Evolutionary conservation across 2,888 invertebrate species (phyloP).

Genomic region (Strigamia crassipes): DNA sequence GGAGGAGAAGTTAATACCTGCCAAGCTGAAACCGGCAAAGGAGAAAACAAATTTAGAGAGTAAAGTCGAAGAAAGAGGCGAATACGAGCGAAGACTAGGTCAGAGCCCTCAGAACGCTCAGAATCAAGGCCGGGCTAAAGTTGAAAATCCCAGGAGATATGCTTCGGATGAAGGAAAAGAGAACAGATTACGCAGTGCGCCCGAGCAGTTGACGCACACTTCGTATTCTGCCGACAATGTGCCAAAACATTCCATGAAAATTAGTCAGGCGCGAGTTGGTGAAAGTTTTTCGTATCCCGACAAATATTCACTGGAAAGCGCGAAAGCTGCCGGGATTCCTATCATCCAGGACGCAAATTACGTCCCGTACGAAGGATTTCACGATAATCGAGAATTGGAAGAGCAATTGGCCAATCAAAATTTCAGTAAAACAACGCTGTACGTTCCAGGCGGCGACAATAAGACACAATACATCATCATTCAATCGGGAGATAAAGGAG

Average conservation of each 20-base stretch:
- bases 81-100: slow-evolving; percentile 51
- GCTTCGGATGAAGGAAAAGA: slow-evolving; percentile 6
- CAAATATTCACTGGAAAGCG: not conserved
- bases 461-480: slow-evolving; percentile 44
- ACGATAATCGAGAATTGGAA: slow-evolving; percentile 48
- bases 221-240: slow-evolving; percentile 20
- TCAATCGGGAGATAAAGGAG: slow-evolving; percentile 78
- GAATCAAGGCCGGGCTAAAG: not conserved
- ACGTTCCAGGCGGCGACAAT: slow-evolving; percentile 78
- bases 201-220: not conserved
- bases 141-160: not conserved
- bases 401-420: slow-evolving; percentile 61
- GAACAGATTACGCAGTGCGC: not conserved
- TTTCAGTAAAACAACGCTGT: slow-evolving; percentile 68
- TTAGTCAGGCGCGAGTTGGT: slow-evolving; percentile 2
- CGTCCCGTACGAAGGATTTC: slow-evolving; percentile 43
- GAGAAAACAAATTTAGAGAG: slow-evolving; percentile 69
- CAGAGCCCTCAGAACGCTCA: not conserved
- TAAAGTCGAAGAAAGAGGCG: slow-evolving; percentile 71
- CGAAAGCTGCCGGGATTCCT: not conserved
- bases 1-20: slow-evolving; percentile 66
- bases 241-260: slow-evolving; percentile 45
- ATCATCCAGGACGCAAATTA: not conserved
- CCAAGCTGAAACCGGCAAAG: slow-evolving; percentile 66
- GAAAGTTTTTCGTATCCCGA: slow-evolving; percentile 17